phyloP scores from a whole-genome alignment of 2,888 invertebrate genomes.

The Drosophila limbata region DNA sequence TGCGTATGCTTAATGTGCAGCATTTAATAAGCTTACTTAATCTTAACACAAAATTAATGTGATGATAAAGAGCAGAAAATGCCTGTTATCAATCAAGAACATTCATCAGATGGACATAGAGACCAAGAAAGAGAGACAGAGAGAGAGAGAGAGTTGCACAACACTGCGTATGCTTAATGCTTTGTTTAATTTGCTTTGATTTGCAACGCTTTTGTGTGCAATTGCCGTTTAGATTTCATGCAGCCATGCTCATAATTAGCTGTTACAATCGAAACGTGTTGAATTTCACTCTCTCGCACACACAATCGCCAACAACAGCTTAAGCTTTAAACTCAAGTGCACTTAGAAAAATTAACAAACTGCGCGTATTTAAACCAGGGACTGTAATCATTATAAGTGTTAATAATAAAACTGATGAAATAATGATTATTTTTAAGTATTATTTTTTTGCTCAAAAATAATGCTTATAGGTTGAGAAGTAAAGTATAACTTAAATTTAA shows the following conservation, averaged over 20 bases:
- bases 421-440: no score
- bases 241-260: conserved; percentile 40
- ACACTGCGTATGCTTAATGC: conserved; percentile 28
- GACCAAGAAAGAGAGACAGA: background rate
- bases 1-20: conserved; percentile 9
- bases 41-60: background rate
- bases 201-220: conserved; percentile 16
- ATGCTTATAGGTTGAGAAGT: no score
- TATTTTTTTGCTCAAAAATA: no score
- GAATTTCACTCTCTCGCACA: conserved; percentile 21
- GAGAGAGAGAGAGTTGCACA: conserved; percentile 12
- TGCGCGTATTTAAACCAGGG: no score
- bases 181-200: conserved; percentile 16
- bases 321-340: background rate
- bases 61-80: background rate
- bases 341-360: no score
- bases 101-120: background rate
- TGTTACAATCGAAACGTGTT: conserved; percentile 38
- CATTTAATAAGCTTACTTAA: background rate
- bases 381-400: no score
- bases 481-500: no score
- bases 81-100: background rate
- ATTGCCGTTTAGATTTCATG: conserved; percentile 26
- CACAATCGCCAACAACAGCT: conserved; percentile 15
- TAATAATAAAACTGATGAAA: no score